phyloP scores from a whole-genome alignment of 2,797 vertebrate species.

The Megaceryle alcyon region DNA sequence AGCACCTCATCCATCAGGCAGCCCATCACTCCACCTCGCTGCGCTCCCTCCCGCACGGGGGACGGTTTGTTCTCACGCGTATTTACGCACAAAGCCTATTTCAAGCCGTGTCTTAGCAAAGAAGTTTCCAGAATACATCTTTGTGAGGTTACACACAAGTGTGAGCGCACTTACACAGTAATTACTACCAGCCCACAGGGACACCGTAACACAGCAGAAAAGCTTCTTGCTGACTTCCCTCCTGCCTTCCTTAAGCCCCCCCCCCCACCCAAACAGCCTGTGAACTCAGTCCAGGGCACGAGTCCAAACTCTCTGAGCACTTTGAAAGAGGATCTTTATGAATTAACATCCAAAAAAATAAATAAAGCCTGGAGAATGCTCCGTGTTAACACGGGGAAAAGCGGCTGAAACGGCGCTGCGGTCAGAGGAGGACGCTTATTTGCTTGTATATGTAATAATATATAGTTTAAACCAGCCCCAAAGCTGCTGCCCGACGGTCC shows the following conservation, averaged over 20 bases:
- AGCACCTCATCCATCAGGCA: not conserved
- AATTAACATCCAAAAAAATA: not conserved
- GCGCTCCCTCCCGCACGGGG: not conserved
- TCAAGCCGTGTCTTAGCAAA: not conserved
- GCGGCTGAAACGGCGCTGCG: not conserved
- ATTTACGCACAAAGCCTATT: not conserved
- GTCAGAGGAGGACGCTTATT: not conserved
- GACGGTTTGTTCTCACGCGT: not conserved
- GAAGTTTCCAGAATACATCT: conserved; percentile 38
- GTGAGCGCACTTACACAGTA: not conserved
- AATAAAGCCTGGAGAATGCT: fast-evolving
- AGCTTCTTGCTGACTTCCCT: conserved; percentile 10
- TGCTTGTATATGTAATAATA: fast-evolving
- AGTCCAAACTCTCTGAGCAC: not conserved
- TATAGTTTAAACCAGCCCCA: fast-evolving
- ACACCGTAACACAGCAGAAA: not conserved
- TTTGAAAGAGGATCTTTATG: not conserved
- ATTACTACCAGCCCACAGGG: conserved; percentile 40
- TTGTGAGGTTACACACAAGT: not conserved
- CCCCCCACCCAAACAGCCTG: not conserved
- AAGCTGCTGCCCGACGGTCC: not conserved
- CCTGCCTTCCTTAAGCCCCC: not conserved
- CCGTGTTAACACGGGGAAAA: not conserved
- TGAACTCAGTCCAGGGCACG: not conserved
- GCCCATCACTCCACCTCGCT: not conserved